Conservation (phyloP, 2,888 invertebrate species). For the Cephus sareptanus region DNA sequence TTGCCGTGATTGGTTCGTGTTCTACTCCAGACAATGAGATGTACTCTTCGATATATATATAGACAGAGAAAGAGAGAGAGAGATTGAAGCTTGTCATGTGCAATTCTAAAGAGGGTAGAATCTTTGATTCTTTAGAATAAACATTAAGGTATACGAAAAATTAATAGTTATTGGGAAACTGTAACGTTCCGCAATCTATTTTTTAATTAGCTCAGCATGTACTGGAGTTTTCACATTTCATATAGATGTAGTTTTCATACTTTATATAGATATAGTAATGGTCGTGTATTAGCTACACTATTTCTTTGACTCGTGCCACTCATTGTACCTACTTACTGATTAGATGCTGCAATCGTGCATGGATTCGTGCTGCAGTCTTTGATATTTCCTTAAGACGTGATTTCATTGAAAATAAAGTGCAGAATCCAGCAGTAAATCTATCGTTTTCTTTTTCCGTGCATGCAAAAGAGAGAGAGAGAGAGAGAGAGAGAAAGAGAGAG, state of each 20-base stretch:
- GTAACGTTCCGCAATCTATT: not conserved
- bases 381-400: not conserved
- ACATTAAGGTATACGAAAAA: not conserved
- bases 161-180: not conserved
- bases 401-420: not conserved
- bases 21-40: slow-evolving; percentile 16
- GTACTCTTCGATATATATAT: slow-evolving; percentile 8
- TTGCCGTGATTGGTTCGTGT: slow-evolving; percentile 50
- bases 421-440: not conserved
- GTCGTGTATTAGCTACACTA: not conserved
- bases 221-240: not conserved
- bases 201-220: not conserved
- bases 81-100: not conserved
- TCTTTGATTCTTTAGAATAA: not conserved
- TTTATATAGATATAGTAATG: not conserved
- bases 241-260: not conserved
- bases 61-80: no score
- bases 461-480: not conserved
- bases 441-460: not conserved
- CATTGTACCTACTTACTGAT: not conserved
- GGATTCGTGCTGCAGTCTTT: not conserved
- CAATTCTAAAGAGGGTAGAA: not conserved
- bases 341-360: not conserved
- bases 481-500: no score
- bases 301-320: not conserved